Conservation (phyloP, 2,888 invertebrate genomes). For the Sinotaia quadrata region DNA sequence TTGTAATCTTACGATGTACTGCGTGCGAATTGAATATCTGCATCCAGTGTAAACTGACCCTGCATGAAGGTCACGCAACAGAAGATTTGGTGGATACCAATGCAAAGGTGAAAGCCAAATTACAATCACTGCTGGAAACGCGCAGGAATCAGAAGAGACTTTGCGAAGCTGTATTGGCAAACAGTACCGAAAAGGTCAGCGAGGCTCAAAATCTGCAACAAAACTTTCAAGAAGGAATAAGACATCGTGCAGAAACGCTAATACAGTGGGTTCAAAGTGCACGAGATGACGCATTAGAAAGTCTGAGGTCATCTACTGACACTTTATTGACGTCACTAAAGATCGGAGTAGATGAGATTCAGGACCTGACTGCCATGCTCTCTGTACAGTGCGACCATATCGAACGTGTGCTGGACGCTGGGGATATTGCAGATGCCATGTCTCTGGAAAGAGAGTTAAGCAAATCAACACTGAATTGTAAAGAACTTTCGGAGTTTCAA, state of each 20-base stretch:
- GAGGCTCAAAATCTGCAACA: neutral
- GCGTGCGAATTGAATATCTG: neutral
- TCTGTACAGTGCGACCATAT: slow-evolving; percentile 5
- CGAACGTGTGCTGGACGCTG: neutral
- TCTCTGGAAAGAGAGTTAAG: slow-evolving; percentile 6
- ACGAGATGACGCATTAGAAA: neutral
- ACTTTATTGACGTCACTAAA: neutral
- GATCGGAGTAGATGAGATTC: neutral
- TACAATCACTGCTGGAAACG: neutral
- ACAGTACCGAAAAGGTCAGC: neutral
- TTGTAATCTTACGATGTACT: neutral
- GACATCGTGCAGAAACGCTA: neutral
- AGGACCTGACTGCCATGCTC: neutral
- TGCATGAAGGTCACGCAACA: slow-evolving; percentile 15
- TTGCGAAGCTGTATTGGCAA: neutral
- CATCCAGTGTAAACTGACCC: slow-evolving; percentile 15
- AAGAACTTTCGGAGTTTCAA: neutral
- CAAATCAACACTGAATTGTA: neutral
- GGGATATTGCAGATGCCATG: neutral
- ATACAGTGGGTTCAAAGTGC: slow-evolving; percentile 5
- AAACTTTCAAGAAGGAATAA: neutral
- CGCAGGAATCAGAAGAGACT: neutral
- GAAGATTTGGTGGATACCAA: neutral
- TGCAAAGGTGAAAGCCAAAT: neutral
- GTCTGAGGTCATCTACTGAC: neutral